Evolutionary conservation across 2,888 invertebrate species (phyloP).

Genomic region (Clanis bilineata): DNA sequence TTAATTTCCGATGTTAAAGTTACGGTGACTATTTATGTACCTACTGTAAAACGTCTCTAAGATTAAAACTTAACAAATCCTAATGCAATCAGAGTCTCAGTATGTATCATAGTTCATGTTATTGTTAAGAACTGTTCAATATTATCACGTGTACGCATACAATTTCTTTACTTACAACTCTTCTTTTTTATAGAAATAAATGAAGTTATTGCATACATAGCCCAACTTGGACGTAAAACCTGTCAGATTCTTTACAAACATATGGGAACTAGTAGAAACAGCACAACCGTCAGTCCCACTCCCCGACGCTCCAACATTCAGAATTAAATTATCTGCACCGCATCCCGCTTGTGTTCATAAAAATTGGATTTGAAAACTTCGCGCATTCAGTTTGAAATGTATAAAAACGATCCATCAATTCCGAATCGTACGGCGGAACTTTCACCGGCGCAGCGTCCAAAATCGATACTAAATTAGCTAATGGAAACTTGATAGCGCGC

Average conservation of each 20-base stretch:
- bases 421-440: conserved; percentile 57
- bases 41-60: not conserved
- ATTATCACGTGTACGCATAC: not conserved
- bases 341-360: conserved; percentile 50
- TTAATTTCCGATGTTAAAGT: not conserved
- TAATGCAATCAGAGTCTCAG: too few species aligned
- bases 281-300: not conserved
- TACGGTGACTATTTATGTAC: not conserved
- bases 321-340: conserved; percentile 55
- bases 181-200: not conserved
- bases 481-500: conserved; percentile 80
- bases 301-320: conserved; percentile 4
- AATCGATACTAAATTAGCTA: conserved; percentile 77
- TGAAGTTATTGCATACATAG: not conserved
- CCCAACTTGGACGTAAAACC: not conserved
- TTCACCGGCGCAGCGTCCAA: conserved; percentile 58
- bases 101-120: too few species aligned
- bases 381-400: conserved; percentile 60
- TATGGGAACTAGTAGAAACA: not conserved
- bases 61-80: too few species aligned
- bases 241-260: conserved; percentile 21
- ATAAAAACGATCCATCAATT: conserved; percentile 78
- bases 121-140: too few species aligned
- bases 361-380: conserved; percentile 65
- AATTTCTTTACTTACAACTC: not conserved